A percentile compares a stretch with the other conserved stretches of the same genome.
Evolutionary conservation across 2,113 vertebrate genomes (phyloP).

Genomic region (Alaudala cheleensis): DNA sequence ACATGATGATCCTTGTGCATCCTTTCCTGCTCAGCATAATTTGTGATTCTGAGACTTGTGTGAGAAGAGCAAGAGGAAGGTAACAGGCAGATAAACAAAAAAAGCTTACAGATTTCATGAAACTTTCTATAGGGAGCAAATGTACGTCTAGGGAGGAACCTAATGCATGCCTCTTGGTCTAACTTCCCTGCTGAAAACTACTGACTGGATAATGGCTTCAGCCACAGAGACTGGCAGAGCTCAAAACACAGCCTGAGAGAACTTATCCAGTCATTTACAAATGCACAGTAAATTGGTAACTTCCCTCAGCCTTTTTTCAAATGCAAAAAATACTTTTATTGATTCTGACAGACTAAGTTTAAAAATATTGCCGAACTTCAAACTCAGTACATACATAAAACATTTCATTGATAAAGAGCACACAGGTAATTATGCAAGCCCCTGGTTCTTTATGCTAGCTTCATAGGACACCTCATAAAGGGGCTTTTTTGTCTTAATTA

Average conservation of each 20-base stretch:
- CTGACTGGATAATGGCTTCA: neutral
- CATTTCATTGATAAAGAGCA: neutral
- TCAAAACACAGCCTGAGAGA: neutral
- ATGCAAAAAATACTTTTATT: neutral
- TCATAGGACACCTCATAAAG: conserved; percentile 34
- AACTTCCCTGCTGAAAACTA: neutral
- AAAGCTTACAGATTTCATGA: neutral
- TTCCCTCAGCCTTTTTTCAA: neutral
- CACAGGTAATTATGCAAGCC: conserved; percentile 6
- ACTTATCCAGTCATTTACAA: neutral
- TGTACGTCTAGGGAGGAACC: rapidly evolving
- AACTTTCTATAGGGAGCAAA: neutral
- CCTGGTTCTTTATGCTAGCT: neutral
- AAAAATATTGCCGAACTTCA: conserved; percentile 11
- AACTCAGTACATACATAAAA: neutral
- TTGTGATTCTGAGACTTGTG: neutral
- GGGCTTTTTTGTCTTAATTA: conserved; percentile 52
- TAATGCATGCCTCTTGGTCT: neutral
- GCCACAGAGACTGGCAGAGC: neutral
- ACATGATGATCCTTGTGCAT: neutral
- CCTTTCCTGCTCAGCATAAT: neutral
- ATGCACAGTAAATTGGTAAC: neutral
- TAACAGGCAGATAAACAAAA: neutral
- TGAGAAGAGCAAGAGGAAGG: neutral
- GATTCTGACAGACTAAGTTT: neutral